These are phyloP conservation scores for Aleiodes sp. DNA, from an alignment of 1,140 invertebrate species.

Conservation along the genomic window DNA sequence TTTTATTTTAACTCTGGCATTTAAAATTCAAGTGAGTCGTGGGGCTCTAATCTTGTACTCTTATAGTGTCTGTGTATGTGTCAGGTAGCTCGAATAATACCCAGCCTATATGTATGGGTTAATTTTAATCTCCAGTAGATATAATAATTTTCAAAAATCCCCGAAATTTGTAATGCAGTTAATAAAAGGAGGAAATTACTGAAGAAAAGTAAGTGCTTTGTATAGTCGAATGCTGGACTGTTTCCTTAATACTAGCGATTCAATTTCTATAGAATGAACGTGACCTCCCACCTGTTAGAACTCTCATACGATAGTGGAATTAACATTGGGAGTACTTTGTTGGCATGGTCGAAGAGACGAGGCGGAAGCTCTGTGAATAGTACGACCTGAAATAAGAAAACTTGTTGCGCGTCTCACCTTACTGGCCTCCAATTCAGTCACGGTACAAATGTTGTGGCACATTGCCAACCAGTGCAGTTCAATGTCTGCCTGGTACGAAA, in stretches of 20 bases:
- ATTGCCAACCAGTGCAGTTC: slow-evolving; percentile 47
- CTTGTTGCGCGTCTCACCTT: slow-evolving; percentile 55
- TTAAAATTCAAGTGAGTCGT: too few relatives aligned
- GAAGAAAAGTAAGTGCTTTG: neutral
- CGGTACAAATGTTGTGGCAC: slow-evolving; percentile 43
- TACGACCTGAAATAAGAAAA: slow-evolving; percentile 57
- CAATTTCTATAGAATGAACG: slow-evolving; percentile 26
- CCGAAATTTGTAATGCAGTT: neutral
- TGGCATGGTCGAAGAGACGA: neutral
- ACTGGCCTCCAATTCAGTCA: slow-evolving; percentile 11
- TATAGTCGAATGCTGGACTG: neutral
- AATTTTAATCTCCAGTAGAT: too few relatives aligned
- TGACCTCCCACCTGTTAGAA: slow-evolving; percentile 56
- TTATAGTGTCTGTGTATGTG: too few relatives aligned
- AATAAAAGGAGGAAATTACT: neutral
- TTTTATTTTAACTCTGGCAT: too few relatives aligned
- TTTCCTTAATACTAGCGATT: slow-evolving; percentile 19
- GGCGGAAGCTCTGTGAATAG: slow-evolving; percentile 30
- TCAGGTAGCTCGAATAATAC: too few relatives aligned
- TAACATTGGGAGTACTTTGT: slow-evolving; percentile 41
- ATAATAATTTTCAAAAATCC: neutral
- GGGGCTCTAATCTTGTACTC: too few relatives aligned
- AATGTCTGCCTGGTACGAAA: neutral
- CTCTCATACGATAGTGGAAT: slow-evolving; percentile 48
- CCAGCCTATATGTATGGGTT: too few relatives aligned